phyloP scores from a whole-genome alignment of 2,797 vertebrate genomes.

The Limnodromus scolopaceus region DNA sequence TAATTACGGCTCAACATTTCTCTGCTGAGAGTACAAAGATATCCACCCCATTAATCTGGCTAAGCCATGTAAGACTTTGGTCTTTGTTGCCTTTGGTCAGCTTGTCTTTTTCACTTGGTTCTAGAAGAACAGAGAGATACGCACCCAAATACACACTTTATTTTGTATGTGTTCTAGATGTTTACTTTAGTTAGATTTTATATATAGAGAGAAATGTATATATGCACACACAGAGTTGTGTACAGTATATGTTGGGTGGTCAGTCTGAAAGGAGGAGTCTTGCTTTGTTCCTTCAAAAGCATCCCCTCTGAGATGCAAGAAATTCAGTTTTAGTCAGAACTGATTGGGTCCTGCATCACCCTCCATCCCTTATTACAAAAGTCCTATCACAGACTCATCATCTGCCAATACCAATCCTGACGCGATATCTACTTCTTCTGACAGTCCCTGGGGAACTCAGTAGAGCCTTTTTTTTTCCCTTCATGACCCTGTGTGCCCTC shows the following conservation, averaged over 20 bases:
- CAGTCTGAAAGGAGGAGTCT: neutral
- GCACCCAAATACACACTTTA: neutral
- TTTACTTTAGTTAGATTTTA: neutral
- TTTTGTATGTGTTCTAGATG: neutral
- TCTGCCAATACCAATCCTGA: neutral
- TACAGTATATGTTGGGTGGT: neutral
- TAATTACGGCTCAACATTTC: neutral
- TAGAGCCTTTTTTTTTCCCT: neutral
- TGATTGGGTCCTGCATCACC: neutral
- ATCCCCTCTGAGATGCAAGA: neutral
- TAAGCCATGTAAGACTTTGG: neutral
- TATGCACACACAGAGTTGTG: neutral
- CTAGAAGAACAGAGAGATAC: neutral
- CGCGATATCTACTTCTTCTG: neutral
- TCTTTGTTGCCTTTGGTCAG: neutral
- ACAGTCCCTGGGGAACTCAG: neutral
- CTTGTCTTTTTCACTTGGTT: neutral
- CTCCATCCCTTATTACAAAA: neutral
- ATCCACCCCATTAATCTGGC: neutral
- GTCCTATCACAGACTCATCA: neutral
- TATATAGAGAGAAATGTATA: neutral
- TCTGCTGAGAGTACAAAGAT: neutral
- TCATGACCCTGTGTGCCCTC: neutral
- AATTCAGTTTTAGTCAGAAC: neutral
- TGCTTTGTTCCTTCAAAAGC: neutral